These are phyloP conservation scores for Archilochus colubris DNA, from an alignment of 2,113 vertebrate species.

Conservation along the genomic window DNA sequence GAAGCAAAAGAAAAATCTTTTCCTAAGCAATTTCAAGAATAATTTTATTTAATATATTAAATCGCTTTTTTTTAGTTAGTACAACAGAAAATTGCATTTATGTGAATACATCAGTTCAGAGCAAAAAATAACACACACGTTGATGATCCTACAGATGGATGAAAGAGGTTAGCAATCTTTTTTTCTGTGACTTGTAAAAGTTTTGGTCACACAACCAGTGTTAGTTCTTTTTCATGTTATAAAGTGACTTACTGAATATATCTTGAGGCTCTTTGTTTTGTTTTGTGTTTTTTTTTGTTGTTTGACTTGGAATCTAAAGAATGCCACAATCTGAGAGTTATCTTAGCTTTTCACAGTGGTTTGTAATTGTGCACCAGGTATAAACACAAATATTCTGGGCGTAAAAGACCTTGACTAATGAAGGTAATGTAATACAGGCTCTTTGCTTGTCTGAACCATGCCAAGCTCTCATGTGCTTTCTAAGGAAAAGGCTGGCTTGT, in stretches of 20 bases:
- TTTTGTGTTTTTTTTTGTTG: rapidly evolving
- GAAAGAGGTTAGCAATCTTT: background rate
- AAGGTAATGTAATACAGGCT: background rate
- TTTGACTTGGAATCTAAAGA: background rate
- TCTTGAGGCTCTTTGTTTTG: background rate
- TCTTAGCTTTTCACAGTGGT: background rate
- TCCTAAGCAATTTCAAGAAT: background rate
- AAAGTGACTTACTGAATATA: background rate
- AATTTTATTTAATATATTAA: background rate
- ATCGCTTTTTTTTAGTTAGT: background rate
- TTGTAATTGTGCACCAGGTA: background rate
- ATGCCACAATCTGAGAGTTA: background rate
- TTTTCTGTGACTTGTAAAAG: background rate
- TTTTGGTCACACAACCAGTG: background rate
- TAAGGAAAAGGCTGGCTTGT: background rate
- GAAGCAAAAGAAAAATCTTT: background rate
- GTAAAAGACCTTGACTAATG: background rate
- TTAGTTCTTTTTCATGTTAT: background rate
- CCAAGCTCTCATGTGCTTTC: background rate
- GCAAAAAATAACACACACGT: background rate
- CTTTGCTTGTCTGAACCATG: background rate
- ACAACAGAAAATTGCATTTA: background rate
- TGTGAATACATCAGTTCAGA: background rate
- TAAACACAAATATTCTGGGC: background rate
- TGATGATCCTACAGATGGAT: background rate